These are phyloP conservation scores for Pectinophora gossypiella DNA, from an alignment of 1,140 invertebrate genomes.

Conservation along the genomic window DNA sequence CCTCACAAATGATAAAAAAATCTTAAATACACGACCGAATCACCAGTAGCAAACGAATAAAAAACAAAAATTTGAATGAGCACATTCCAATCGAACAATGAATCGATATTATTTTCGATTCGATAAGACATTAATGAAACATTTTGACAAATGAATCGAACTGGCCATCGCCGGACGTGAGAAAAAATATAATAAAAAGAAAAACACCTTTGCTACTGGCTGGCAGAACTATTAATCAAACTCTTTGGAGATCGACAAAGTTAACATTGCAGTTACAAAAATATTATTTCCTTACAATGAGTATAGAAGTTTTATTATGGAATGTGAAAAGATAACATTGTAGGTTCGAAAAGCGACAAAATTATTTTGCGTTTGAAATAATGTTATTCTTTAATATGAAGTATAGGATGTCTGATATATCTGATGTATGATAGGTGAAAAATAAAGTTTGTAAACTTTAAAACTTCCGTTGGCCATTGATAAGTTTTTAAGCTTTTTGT, in stretches of 20 bases:
- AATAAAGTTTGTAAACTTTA: background rate
- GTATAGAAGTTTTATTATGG: too few species aligned
- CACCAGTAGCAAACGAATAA: background rate
- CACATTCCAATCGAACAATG: conserved; percentile 30
- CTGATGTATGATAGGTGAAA: background rate
- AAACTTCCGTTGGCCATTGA: background rate
- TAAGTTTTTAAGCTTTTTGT: background rate
- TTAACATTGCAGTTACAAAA: background rate
- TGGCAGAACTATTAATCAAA: background rate
- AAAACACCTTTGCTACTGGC: background rate
- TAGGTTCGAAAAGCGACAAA: too few species aligned
- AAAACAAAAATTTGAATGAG: conserved; percentile 3
- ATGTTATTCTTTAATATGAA: too few species aligned
- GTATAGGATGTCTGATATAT: too few species aligned
- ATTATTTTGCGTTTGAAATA: too few species aligned
- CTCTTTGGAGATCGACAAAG: background rate
- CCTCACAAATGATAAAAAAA: too few species aligned
- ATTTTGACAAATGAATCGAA: conserved; percentile 57
- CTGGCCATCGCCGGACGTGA: conserved; percentile 44
- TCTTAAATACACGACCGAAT: too few species aligned
- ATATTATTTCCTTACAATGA: background rate
- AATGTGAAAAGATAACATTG: too few species aligned
- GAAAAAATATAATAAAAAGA: conserved; percentile 29
- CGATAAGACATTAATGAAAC: conserved; percentile 50
- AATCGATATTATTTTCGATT: conserved; percentile 59